Evolutionary conservation across 2,888 invertebrate genomes (phyloP).

Genomic region (Ischnura elegans): DNA sequence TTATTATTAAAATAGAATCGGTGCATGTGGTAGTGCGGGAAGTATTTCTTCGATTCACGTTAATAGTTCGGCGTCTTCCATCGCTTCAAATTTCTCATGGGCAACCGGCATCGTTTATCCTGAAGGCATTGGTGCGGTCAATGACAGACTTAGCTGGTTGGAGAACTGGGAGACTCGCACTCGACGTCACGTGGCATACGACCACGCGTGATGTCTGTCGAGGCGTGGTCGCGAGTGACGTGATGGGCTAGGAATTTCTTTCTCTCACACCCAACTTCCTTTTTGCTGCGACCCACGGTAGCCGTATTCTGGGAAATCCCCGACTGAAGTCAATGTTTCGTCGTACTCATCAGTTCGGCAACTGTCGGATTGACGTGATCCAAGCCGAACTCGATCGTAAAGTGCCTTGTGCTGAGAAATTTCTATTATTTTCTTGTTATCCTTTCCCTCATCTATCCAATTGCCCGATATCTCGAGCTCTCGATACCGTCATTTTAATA

Average conservation of each 20-base stretch:
- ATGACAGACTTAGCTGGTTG: slow-evolving; percentile 46
- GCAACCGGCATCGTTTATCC: background rate
- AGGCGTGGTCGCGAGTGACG: slow-evolving; percentile 65
- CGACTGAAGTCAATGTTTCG: background rate
- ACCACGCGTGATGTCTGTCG: slow-evolving; percentile 60
- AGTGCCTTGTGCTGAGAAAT: background rate
- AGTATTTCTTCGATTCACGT: too few relatives aligned
- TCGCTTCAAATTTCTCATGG: background rate
- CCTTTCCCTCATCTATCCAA: background rate
- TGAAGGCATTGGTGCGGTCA: slow-evolving; percentile 48
- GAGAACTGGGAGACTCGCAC: slow-evolving; percentile 53
- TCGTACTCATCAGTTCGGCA: background rate
- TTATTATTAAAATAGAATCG: too few relatives aligned
- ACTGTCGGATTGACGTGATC: background rate
- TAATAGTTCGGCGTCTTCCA: too few relatives aligned
- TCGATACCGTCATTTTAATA: slow-evolving; percentile 25
- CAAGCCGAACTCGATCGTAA: background rate
- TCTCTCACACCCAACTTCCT: slow-evolving; percentile 54
- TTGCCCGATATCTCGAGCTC: background rate
- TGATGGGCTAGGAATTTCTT: slow-evolving; percentile 52
- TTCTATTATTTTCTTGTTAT: background rate
- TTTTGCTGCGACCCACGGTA: background rate
- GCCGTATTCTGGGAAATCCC: slow-evolving; percentile 15
- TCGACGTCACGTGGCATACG: slow-evolving; percentile 66
- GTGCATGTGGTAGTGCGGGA: too few relatives aligned